Percentiles rank a stretch among this genome's conserved stretches.
Evolutionary conservation across 1,140 invertebrate species (phyloP).

Genomic region (Gryllus bimaculatus): DNA sequence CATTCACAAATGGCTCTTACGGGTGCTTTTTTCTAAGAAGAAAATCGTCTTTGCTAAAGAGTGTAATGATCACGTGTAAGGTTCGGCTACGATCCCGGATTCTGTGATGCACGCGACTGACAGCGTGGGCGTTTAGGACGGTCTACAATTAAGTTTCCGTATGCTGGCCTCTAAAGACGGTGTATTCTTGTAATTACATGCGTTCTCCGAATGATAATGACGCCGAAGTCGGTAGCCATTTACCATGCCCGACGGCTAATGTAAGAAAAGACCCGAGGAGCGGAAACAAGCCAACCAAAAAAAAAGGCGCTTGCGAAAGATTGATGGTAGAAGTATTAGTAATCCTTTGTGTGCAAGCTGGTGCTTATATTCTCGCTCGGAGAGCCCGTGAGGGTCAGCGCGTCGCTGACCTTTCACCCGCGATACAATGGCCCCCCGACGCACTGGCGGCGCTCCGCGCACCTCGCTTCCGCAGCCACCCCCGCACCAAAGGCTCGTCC

Average conservation of each 20-base stretch:
- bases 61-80: not conserved
- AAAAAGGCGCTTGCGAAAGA: too few relatives aligned
- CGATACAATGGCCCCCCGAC: not conserved
- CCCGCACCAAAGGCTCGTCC: too few relatives aligned
- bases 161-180: not conserved
- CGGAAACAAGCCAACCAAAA: not conserved
- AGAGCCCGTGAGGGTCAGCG: not conserved
- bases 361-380: too few relatives aligned
- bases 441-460: too few relatives aligned
- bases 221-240: not conserved
- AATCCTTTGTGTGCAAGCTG: too few relatives aligned
- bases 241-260: not conserved
- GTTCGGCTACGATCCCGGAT: not conserved
- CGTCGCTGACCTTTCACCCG: not conserved
- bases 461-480: too few relatives aligned
- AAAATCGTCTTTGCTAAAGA: not conserved
- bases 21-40: not conserved
- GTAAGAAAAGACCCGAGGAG: not conserved
- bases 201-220: not conserved
- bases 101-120: not conserved
- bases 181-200: not conserved
- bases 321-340: too few relatives aligned
- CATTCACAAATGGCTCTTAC: not conserved
- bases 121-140: not conserved
- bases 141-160: not conserved